Evolutionary conservation across 2,113 vertebrate species (phyloP).

Genomic region (Bos indicus): DNA sequence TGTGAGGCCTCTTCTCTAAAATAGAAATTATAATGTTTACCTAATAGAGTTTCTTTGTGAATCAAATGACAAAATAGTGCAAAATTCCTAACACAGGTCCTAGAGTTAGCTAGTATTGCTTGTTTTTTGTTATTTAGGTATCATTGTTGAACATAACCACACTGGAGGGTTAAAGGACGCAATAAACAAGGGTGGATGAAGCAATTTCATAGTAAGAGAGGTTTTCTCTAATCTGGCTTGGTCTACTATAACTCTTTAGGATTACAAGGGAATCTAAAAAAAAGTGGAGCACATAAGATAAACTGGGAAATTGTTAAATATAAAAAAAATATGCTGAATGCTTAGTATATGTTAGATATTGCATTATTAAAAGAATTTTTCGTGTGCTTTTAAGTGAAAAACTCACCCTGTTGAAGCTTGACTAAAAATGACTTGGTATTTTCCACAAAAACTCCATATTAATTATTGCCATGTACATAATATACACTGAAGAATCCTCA

Average conservation of each 20-base stretch:
- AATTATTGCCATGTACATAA: neutral
- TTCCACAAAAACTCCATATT: neutral
- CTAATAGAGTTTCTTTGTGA: neutral
- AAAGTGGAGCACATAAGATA: neutral
- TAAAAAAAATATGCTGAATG: neutral
- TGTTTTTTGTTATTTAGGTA: neutral
- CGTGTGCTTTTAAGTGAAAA: slow-evolving; percentile 7
- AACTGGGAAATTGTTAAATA: neutral
- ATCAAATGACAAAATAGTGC: neutral
- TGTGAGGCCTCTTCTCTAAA: neutral
- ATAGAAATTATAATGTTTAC: neutral
- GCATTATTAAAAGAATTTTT: neutral
- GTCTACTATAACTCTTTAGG: neutral
- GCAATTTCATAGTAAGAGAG: neutral
- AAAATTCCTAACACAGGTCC: neutral
- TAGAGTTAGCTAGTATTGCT: neutral
- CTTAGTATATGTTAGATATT: neutral
- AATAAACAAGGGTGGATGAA: neutral
- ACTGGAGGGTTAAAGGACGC: neutral
- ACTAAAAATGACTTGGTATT: neutral
- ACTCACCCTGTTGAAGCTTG: neutral
- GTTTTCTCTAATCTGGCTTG: slow-evolving; percentile 6
- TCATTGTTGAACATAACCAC: neutral
- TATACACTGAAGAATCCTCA: neutral
- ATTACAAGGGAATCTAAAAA: neutral